Percentiles rank a stretch among this genome's conserved stretches.
Conservation (phyloP, 2,797 vertebrate genomes). For the Crypturellus tataupa region DNA sequence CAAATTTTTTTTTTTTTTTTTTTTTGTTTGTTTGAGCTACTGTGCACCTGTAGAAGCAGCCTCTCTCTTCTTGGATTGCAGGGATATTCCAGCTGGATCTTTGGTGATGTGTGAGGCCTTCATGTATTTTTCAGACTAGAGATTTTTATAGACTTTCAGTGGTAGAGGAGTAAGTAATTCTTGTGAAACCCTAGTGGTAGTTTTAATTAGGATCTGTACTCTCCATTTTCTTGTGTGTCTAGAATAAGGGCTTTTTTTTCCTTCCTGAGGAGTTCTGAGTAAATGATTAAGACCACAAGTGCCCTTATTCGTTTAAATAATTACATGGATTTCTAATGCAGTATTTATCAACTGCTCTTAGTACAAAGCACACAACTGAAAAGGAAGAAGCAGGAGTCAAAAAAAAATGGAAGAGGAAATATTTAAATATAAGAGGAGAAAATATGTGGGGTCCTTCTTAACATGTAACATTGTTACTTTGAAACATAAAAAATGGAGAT, state of each 20-base stretch:
- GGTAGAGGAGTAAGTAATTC: not conserved
- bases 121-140: not conserved
- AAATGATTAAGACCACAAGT: not conserved
- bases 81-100: not conserved
- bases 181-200: not conserved
- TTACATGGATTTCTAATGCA: not conserved
- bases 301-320: not conserved
- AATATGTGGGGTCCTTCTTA: not conserved
- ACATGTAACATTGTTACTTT: not conserved
- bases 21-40: not conserved
- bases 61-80: not conserved
- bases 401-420: slow-evolving; percentile 11
- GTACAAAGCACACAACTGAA: not conserved
- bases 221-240: not conserved
- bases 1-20: not conserved
- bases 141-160: not conserved
- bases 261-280: not conserved
- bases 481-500: not conserved
- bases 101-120: not conserved
- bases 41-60: not conserved
- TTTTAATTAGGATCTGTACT: slow-evolving; percentile 9
- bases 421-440: not conserved
- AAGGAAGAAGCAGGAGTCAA: not conserved
- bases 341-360: not conserved
- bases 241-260: not conserved